phyloP scores from a whole-genome alignment of 2,797 vertebrate species.

The Helarctos malayanus region DNA sequence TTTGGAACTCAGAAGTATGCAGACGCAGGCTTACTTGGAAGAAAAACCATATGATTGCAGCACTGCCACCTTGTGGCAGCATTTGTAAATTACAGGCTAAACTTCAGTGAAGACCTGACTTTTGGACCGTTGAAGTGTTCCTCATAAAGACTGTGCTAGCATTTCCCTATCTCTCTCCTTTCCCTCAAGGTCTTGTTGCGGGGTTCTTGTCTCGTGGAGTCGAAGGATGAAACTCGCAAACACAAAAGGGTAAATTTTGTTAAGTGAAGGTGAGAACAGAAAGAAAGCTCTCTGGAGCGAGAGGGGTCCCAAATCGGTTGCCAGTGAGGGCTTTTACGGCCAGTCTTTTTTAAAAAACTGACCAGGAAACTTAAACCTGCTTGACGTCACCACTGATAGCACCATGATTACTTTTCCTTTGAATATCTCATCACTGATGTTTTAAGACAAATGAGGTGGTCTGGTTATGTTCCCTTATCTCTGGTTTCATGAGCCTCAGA shows the following conservation, averaged over 20 bases:
- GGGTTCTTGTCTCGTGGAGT: background rate
- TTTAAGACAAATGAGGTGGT: background rate
- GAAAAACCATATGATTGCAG: background rate
- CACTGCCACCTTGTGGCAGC: background rate
- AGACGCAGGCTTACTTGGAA: background rate
- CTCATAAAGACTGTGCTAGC: background rate
- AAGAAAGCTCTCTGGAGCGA: background rate
- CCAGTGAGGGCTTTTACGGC: background rate
- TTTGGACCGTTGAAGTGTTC: background rate
- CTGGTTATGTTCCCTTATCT: background rate
- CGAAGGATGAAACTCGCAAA: background rate
- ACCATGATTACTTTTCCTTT: background rate
- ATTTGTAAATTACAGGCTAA: constrained; percentile 61
- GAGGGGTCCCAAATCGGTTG: background rate
- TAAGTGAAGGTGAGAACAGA: background rate
- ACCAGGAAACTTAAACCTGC: background rate
- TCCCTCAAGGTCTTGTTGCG: background rate
- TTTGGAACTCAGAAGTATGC: background rate
- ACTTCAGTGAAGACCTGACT: background rate
- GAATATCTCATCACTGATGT: background rate
- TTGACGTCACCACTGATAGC: background rate
- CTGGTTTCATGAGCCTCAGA: background rate
- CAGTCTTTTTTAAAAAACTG: background rate
- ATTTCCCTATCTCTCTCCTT: background rate
- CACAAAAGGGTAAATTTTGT: background rate